Evolutionary conservation across 2,113 vertebrate species (phyloP).

Genomic region (Oncorhynchus masou): DNA sequence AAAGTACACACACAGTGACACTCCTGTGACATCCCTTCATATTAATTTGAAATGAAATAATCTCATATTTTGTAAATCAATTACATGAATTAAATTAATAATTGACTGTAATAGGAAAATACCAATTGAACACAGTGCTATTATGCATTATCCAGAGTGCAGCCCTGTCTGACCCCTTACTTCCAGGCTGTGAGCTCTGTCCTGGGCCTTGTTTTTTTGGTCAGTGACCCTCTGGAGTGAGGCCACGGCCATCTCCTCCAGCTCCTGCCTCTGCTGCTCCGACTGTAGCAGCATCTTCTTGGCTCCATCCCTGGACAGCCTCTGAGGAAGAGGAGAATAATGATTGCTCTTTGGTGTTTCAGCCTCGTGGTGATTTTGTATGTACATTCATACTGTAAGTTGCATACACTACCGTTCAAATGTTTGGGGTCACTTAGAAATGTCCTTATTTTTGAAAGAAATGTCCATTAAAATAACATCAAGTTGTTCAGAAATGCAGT

Average conservation of each 20-base stretch:
- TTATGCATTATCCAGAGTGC: too few relatives aligned
- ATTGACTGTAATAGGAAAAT: too few relatives aligned
- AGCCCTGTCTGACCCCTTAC: slow-evolving; percentile 42
- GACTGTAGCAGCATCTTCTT: slow-evolving; percentile 76
- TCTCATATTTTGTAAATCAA: too few relatives aligned
- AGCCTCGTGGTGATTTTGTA: not conserved
- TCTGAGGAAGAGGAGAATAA: not conserved
- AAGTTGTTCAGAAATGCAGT: too few relatives aligned
- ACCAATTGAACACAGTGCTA: too few relatives aligned
- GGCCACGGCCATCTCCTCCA: slow-evolving; percentile 75
- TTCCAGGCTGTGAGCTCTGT: slow-evolving; percentile 69
- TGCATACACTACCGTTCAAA: too few relatives aligned
- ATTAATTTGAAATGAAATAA: not conserved
- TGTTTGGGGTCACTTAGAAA: too few relatives aligned
- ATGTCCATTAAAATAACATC: not conserved
- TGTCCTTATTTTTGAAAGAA: not conserved
- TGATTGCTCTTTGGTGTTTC: not conserved
- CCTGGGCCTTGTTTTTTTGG: slow-evolving; percentile 70
- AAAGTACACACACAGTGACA: not conserved
- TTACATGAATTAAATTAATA: too few relatives aligned
- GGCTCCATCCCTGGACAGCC: slow-evolving; percentile 58
- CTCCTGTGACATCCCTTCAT: not conserved
- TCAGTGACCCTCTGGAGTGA: slow-evolving; percentile 76
- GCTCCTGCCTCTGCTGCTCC: slow-evolving; percentile 77
- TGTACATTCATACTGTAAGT: too few relatives aligned